These are phyloP conservation scores for Mormyrus proboscirostris DNA, from an alignment of 2,797 vertebrate genomes.

Conservation along the genomic window DNA sequence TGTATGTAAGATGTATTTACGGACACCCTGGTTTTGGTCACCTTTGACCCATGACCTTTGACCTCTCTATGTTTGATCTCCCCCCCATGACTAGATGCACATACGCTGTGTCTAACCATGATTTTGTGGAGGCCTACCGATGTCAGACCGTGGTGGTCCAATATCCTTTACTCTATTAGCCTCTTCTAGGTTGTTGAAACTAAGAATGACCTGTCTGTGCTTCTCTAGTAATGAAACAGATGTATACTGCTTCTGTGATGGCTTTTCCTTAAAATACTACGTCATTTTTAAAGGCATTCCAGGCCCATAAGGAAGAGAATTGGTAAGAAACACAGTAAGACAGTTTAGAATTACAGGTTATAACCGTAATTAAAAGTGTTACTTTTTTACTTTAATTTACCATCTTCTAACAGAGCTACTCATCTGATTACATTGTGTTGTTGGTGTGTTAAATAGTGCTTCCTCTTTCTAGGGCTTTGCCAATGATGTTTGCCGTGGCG, in stretches of 20 bases:
- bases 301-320: constrained; percentile 96
- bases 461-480: constrained; percentile 72
- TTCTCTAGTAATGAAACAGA: neutral
- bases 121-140: constrained; percentile 93
- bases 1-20: neutral
- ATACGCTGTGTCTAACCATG: constrained; percentile 83
- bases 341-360: neutral
- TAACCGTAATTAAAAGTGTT: neutral
- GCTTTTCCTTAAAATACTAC: constrained; percentile 65
- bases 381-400: neutral
- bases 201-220: neutral
- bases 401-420: neutral
- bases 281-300: constrained; percentile 86
- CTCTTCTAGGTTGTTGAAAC: neutral
- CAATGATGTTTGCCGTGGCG: constrained; percentile 86
- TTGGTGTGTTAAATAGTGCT: neutral
- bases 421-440: neutral
- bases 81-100: constrained; percentile 72
- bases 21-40: neutral
- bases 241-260: constrained; percentile 29
- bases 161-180: constrained; percentile 76
- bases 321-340: constrained; percentile 68
- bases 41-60: neutral
- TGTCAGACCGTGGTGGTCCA: constrained; percentile 93
- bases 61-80: neutral